Conservation (phyloP, 2,797 vertebrate genomes). For the Rallus crepitans region DNA sequence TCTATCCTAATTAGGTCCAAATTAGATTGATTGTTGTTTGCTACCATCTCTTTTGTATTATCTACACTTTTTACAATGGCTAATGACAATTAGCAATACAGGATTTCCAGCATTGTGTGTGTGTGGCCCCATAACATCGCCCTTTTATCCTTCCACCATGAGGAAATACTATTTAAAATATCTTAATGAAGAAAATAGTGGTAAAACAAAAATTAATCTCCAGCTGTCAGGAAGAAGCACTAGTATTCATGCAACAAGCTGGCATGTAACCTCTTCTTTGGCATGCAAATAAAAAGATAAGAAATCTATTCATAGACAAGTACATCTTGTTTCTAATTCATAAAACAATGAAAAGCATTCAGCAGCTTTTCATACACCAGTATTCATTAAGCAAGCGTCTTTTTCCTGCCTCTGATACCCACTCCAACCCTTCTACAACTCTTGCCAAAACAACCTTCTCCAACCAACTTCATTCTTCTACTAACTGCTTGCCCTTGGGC, state of each 20-base stretch:
- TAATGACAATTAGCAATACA: background rate
- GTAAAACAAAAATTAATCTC: background rate
- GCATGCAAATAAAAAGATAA: background rate
- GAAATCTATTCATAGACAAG: background rate
- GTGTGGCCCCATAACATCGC: too few species aligned
- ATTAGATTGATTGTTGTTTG: background rate
- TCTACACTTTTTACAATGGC: background rate
- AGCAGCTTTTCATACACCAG: background rate
- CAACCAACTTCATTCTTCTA: background rate
- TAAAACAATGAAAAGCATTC: background rate
- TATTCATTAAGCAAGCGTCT: background rate
- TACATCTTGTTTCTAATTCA: background rate
- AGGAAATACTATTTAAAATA: background rate
- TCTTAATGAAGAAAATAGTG: background rate
- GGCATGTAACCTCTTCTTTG: background rate
- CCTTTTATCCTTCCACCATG: background rate
- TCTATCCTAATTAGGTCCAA: background rate
- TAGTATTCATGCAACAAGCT: background rate
- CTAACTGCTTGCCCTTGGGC: background rate
- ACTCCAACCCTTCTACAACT: background rate
- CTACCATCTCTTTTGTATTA: background rate
- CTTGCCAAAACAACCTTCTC: constrained; percentile 24
- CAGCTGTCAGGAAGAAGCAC: background rate
- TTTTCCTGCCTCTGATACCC: background rate
- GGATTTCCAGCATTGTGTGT: background rate